These are phyloP conservation scores for Leptobrachium ailaonicum DNA, from an alignment of 2,113 vertebrate genomes.

Conservation along the genomic window DNA sequence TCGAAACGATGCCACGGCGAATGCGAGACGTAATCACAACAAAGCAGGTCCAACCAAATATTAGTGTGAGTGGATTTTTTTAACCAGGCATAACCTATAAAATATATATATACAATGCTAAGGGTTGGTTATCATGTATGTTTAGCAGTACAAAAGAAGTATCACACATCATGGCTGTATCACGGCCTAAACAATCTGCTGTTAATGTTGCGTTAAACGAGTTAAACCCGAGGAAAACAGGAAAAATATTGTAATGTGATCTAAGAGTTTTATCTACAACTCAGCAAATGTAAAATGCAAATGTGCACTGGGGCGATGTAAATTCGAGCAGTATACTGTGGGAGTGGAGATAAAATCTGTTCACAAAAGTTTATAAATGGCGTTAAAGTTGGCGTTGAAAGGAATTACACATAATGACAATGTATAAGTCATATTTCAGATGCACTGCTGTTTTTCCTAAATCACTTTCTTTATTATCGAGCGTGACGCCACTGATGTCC, in stretches of 20 bases:
- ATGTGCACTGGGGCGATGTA: background rate
- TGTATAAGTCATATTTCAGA: background rate
- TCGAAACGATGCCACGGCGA: too few species aligned
- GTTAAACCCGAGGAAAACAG: background rate
- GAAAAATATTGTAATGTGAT: slow-evolving; percentile 2
- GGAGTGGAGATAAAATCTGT: background rate
- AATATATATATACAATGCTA: too few species aligned
- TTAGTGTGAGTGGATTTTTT: too few species aligned
- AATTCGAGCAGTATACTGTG: background rate
- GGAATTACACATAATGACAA: slow-evolving; percentile 1
- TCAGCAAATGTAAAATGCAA: slow-evolving; percentile 3
- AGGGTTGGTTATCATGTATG: background rate
- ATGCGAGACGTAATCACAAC: too few species aligned
- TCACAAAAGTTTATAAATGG: slow-evolving; percentile 1
- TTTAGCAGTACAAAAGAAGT: too few species aligned
- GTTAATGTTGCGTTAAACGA: background rate
- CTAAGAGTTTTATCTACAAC: background rate
- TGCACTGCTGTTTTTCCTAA: background rate
- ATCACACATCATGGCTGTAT: too few species aligned
- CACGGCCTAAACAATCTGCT: slow-evolving; percentile 1
- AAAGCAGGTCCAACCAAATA: too few species aligned
- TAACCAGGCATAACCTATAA: too few species aligned
- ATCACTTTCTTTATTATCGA: background rate
- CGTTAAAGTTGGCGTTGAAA: background rate
- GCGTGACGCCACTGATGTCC: too few species aligned